phyloP scores from a whole-genome alignment of 2,888 invertebrate genomes.

The Drosophila percnosoma region DNA sequence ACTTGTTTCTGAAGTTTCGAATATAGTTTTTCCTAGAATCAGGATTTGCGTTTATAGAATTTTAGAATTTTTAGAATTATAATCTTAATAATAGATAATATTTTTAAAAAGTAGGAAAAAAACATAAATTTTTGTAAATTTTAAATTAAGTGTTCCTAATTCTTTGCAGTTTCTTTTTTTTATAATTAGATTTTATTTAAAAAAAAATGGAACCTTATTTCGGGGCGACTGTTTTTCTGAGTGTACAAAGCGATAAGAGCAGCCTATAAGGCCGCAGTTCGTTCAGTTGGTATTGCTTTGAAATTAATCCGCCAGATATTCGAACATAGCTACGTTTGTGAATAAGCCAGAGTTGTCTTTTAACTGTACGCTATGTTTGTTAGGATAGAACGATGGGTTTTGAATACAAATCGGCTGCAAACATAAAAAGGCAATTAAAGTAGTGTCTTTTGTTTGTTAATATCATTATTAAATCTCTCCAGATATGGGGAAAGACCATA shows the following conservation, averaged over 20 bases:
- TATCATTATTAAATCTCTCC: neutral
- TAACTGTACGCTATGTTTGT: conserved; percentile 28
- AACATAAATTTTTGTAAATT: neutral
- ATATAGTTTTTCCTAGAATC: neutral
- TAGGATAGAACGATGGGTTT: conserved; percentile 32
- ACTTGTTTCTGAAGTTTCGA: neutral
- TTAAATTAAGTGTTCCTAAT: accelerated
- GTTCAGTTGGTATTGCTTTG: conserved; percentile 73
- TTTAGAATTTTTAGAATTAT: neutral
- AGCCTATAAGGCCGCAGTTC: conserved; percentile 50
- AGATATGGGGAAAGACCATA: neutral
- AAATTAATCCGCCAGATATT: conserved; percentile 76
- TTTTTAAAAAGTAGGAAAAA: neutral
- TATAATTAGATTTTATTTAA: neutral
- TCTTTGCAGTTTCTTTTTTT: neutral
- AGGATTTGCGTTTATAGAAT: accelerated
- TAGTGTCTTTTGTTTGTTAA: conserved; percentile 9
- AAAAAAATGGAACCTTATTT: neutral
- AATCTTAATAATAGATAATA: too few species aligned
- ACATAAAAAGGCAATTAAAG: conserved; percentile 28
- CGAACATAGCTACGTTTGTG: conserved; percentile 53
- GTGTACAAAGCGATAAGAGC: conserved; percentile 69
- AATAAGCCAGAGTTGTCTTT: conserved; percentile 35
- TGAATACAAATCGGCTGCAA: conserved; percentile 18
- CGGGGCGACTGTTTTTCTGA: neutral